Conservation (phyloP, 2,797 vertebrate genomes). For the Molossus alvarezi region DNA sequence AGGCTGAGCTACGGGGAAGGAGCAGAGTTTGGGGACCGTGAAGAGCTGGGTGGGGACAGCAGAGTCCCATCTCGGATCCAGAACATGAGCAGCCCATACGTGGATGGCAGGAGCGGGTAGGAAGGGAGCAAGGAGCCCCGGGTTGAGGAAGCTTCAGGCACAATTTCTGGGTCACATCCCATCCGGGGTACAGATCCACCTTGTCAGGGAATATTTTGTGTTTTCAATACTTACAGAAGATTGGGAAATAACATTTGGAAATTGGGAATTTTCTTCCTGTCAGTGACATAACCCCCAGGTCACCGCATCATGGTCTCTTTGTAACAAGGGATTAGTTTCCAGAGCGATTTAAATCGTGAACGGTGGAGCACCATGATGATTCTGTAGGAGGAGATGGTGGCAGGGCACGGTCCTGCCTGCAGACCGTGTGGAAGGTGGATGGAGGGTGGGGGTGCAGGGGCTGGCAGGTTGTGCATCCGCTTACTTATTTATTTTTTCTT, state of each 20-base stretch:
- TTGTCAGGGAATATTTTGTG: neutral
- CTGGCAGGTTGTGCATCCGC: neutral
- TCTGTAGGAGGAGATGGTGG: neutral
- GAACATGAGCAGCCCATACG: neutral
- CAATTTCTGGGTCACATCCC: neutral
- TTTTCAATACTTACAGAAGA: neutral
- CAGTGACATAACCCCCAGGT: neutral
- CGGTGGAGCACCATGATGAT: neutral
- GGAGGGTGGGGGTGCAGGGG: neutral
- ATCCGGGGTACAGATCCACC: neutral
- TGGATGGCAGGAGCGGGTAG: neutral
- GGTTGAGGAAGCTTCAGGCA: neutral
- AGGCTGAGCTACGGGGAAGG: neutral
- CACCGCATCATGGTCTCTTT: neutral
- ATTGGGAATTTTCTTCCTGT: neutral
- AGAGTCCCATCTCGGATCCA: neutral
- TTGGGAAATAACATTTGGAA: constrained; percentile 18
- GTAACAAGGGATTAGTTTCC: neutral
- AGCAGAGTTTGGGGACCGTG: neutral
- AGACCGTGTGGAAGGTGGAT: neutral
- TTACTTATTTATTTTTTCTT: neutral
- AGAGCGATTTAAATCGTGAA: neutral
- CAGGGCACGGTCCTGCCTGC: neutral
- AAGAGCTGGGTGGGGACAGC: neutral
- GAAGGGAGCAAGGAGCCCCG: neutral